These are phyloP conservation scores for Brachionus paranguensis DNA, from an alignment of 1,140 invertebrate genomes.

Conservation along the genomic window DNA sequence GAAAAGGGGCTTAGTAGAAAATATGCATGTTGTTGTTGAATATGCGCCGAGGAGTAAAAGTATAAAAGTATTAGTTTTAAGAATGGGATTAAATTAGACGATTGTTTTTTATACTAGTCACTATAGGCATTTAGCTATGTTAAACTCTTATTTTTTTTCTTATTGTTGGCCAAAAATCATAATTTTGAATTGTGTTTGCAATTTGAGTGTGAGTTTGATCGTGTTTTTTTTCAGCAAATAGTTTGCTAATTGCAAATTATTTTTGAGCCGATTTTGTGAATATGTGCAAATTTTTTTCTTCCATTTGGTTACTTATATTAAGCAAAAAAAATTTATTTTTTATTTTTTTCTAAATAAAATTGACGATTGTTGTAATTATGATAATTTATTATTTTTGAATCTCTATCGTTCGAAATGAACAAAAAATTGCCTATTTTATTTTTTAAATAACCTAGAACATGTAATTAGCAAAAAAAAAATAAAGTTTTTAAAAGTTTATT, in stretches of 20 bases:
- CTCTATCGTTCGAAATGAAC: too few relatives aligned
- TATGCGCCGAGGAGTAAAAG: not conserved
- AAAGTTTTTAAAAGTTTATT: too few relatives aligned
- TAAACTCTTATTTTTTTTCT: not conserved
- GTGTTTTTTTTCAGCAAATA: not conserved
- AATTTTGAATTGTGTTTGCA: not conserved
- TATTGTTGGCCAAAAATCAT: not conserved
- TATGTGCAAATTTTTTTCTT: not conserved
- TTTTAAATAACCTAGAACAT: too few relatives aligned
- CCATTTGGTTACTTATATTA: not conserved
- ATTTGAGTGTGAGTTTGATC: not conserved
- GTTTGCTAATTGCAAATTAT: not conserved
- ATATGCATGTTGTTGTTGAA: not conserved
- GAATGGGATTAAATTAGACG: not conserved
- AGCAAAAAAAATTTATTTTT: not conserved
- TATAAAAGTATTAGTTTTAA: not conserved
- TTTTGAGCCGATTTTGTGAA: not conserved
- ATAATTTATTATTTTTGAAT: too few relatives aligned
- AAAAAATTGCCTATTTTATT: too few relatives aligned
- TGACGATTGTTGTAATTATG: too few relatives aligned
- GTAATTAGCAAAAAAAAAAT: too few relatives aligned
- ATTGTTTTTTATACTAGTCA: slow-evolving; percentile 1
- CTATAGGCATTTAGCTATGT: not conserved
- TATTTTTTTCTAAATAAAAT: not conserved
- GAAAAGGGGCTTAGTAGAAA: not conserved